phyloP scores from a whole-genome alignment of 2,888 invertebrate genomes.

The Mythimna vitellina region DNA sequence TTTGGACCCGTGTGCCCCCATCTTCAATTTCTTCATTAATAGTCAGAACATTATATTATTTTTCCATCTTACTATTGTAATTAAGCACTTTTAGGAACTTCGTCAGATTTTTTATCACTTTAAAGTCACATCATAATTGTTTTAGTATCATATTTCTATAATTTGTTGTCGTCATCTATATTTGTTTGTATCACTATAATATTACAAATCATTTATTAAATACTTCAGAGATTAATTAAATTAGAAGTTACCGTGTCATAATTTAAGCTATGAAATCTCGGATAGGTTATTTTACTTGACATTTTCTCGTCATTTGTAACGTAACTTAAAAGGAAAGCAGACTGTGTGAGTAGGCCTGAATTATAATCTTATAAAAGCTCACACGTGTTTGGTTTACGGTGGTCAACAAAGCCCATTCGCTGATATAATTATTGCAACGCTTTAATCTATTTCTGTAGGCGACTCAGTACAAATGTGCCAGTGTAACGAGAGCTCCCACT shows the following conservation, averaged over 20 bases:
- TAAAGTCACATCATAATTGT: constrained; percentile 76
- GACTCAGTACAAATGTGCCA: constrained; percentile 78
- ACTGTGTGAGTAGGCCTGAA: constrained; percentile 31
- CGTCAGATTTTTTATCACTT: constrained; percentile 69
- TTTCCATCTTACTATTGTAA: constrained; percentile 63
- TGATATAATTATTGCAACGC: constrained; percentile 89
- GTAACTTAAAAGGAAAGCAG: constrained; percentile 40
- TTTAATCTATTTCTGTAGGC: constrained; percentile 85
- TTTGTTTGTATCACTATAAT: constrained; percentile 63
- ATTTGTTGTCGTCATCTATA: constrained; percentile 67
- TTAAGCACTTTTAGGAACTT: constrained; percentile 75
- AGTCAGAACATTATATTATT: constrained; percentile 75
- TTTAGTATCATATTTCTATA: constrained; percentile 60
- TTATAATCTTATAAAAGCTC: constrained; percentile 68
- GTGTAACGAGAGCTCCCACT: constrained; percentile 70
- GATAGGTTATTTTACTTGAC: constrained; percentile 26
- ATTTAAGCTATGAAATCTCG: constrained; percentile 60
- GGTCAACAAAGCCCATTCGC: constrained; percentile 85
- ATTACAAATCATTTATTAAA: constrained; percentile 30
- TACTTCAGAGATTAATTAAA: constrained; percentile 7
- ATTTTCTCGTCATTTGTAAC: constrained; percentile 41
- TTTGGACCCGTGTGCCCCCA: constrained; percentile 95
- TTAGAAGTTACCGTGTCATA: constrained; percentile 70
- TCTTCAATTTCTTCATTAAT: constrained; percentile 87
- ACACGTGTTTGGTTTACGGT: constrained; percentile 75